Conservation (phyloP, 1,140 invertebrate species). For the Antheraea mylitta region DNA sequence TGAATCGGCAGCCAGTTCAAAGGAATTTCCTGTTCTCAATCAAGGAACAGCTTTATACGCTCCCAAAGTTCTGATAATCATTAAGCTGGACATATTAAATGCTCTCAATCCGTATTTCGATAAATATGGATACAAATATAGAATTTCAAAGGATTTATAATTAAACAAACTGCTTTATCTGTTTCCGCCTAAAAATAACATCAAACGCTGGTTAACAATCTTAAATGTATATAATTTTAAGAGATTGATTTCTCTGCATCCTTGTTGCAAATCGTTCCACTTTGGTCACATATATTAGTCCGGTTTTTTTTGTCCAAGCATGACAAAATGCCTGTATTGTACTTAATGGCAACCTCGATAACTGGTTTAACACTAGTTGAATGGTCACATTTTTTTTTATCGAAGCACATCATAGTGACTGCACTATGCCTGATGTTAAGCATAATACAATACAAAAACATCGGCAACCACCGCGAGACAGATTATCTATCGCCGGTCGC, state of each 20-base stretch:
- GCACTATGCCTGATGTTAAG: too few species aligned
- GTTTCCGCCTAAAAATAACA: not conserved
- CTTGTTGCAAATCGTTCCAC: not conserved
- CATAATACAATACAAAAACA: too few species aligned
- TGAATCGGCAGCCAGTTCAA: conserved; percentile 52
- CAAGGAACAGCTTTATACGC: conserved; percentile 40
- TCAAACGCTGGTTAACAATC: not conserved
- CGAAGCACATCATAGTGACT: too few species aligned
- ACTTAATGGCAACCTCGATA: too few species aligned
- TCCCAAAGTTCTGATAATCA: conserved; percentile 36
- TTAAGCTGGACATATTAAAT: conserved; percentile 27
- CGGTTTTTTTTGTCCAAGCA: too few species aligned
- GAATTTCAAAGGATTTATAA: not conserved
- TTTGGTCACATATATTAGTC: too few species aligned
- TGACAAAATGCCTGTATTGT: too few species aligned
- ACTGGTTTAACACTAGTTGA: too few species aligned
- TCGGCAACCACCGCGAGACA: too few species aligned
- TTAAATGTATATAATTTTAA: not conserved
- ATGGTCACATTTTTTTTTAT: too few species aligned
- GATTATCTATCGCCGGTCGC: too few species aligned
- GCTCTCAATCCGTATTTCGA: not conserved
- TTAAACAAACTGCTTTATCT: not conserved
- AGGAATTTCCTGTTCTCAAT: conserved; percentile 69
- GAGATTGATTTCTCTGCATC: not conserved
- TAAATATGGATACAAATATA: not conserved